Evolutionary conservation across 2,113 vertebrate species (phyloP).

Genomic region (Brachyhypopomus occidentalis): DNA sequence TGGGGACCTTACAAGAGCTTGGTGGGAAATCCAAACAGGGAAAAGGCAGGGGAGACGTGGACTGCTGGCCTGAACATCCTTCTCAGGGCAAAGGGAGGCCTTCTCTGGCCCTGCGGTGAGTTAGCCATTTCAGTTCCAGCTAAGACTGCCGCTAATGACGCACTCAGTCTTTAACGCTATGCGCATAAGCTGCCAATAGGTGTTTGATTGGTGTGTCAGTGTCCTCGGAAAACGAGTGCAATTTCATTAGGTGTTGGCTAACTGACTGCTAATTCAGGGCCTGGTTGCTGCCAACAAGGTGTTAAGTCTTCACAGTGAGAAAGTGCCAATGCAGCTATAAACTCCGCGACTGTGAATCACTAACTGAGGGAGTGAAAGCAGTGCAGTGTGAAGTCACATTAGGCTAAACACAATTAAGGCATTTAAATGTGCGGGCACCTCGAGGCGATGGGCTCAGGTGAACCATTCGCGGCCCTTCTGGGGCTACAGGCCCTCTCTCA

Average conservation of each 20-base stretch:
- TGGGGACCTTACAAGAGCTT: slow-evolving; percentile 55
- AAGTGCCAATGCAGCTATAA: slow-evolving; percentile 2
- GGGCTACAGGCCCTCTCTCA: neutral
- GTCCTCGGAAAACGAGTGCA: neutral
- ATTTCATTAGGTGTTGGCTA: slow-evolving; percentile 7
- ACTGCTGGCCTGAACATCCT: neutral
- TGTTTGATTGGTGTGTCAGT: neutral
- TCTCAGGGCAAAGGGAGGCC: neutral
- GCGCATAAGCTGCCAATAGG: neutral
- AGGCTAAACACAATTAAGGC: neutral
- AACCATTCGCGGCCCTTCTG: slow-evolving; percentile 16
- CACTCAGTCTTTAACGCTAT: slow-evolving; percentile 6
- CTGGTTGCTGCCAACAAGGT: slow-evolving; percentile 1
- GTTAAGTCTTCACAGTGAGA: slow-evolving; percentile 3
- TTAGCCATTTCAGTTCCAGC: neutral
- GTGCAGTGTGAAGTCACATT: neutral
- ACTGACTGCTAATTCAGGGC: neutral
- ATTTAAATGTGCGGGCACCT: neutral
- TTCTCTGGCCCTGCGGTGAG: neutral
- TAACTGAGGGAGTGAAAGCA: neutral
- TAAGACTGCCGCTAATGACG: slow-evolving; percentile 10
- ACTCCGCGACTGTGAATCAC: neutral
- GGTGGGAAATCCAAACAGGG: slow-evolving; percentile 53
- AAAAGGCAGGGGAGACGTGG: neutral
- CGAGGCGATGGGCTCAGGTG: neutral